Conservation (phyloP, 2,888 invertebrate genomes). For the Myathropa florea region DNA sequence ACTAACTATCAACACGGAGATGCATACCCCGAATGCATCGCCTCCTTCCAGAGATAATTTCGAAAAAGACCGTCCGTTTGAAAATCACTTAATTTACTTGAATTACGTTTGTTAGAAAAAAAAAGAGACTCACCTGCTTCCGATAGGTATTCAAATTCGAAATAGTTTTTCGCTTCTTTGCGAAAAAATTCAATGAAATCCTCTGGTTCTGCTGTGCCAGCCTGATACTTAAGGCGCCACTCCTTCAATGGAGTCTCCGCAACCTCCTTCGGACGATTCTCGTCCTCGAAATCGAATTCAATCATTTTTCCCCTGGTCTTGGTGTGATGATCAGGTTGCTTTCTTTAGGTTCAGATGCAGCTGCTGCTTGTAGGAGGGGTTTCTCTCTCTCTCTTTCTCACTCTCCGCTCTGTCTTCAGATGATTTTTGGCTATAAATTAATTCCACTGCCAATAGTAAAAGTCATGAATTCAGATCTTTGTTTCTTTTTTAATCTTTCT, state of each 20-base stretch:
- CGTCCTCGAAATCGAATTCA: slow-evolving; percentile 61
- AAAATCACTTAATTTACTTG: background rate
- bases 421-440: slow-evolving; percentile 9
- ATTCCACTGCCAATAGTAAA: slow-evolving; percentile 23
- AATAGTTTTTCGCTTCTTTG: slow-evolving; percentile 78
- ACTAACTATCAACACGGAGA: background rate
- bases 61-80: too few relatives aligned
- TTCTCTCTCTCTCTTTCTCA: background rate
- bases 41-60: too few relatives aligned
- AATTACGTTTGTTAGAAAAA: background rate
- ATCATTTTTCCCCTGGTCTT: slow-evolving; percentile 35
- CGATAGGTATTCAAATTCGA: slow-evolving; percentile 76
- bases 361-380: background rate
- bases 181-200: slow-evolving; percentile 79
- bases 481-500: background rate
- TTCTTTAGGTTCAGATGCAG: background rate
- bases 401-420: background rate
- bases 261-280: slow-evolving; percentile 56
- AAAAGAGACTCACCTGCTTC: slow-evolving; percentile 77
- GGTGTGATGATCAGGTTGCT: background rate
- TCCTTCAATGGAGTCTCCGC: slow-evolving; percentile 77
- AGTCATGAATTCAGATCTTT: slow-evolving; percentile 15
- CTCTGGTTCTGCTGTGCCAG: slow-evolving; percentile 76
- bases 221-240: slow-evolving; percentile 79
- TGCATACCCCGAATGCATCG: too few relatives aligned